These are phyloP conservation scores for Stigmatopora argus DNA, from an alignment of 2,113 vertebrate species.

Conservation along the genomic window DNA sequence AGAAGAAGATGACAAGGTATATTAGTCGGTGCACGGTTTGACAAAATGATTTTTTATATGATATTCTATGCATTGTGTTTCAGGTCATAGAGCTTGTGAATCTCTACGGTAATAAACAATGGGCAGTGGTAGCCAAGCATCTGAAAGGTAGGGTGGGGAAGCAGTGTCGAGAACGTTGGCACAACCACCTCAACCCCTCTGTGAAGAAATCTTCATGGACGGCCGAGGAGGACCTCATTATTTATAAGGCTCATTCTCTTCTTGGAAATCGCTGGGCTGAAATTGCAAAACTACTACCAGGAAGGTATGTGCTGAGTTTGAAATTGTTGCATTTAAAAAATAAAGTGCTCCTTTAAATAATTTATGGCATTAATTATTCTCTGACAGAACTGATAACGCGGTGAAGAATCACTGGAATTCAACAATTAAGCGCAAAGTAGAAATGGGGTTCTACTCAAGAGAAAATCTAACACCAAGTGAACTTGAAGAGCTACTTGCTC, in stretches of 20 bases:
- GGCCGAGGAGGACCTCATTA: conserved; percentile 90
- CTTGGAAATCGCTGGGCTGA: conserved; percentile 98
- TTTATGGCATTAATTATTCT: neutral
- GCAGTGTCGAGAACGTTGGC: conserved; percentile 96
- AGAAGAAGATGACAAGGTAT: conserved; percentile 95
- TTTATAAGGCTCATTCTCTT: conserved; percentile 91
- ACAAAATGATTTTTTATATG: too few species aligned
- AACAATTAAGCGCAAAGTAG: conserved; percentile 93
- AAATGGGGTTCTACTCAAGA: conserved; percentile 80
- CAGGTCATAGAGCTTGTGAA: conserved; percentile 96
- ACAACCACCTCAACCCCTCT: conserved; percentile 95
- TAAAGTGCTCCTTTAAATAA: neutral
- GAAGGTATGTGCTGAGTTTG: conserved; percentile 69
- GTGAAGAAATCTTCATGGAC: conserved; percentile 99
- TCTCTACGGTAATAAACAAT: conserved; percentile 92
- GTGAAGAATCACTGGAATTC: conserved; percentile 99
- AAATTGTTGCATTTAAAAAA: neutral
- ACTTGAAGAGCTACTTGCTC: conserved; percentile 68
- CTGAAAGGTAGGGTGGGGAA: conserved; percentile 93
- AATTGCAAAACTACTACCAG: conserved; percentile 94
- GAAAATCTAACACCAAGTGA: conserved; percentile 75
- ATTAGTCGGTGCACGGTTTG: neutral
- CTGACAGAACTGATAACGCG: conserved; percentile 87
- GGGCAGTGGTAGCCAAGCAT: conserved; percentile 93
- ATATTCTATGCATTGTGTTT: neutral